These are phyloP conservation scores for Fundulus diaphanus DNA, from an alignment of 2,797 vertebrate genomes.

Conservation along the genomic window DNA sequence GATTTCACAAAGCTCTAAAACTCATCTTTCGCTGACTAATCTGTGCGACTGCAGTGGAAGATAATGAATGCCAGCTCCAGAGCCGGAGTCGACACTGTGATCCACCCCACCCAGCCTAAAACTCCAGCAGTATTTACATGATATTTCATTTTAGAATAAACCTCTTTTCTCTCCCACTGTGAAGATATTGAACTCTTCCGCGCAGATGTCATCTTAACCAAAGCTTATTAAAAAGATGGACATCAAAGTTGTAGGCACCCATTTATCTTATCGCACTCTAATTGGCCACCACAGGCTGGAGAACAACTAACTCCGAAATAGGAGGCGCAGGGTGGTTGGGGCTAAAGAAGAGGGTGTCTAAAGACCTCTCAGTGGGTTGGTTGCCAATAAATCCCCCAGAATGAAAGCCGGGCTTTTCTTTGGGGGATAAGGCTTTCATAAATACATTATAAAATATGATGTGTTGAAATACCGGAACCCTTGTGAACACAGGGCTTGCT, in stretches of 20 bases:
- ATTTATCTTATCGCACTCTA: constrained; percentile 81
- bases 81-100: constrained; percentile 68
- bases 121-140: constrained; percentile 81
- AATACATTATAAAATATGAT: constrained; percentile 79
- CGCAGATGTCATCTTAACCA: constrained; percentile 84
- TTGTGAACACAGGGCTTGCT: constrained; percentile 57
- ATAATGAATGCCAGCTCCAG: constrained; percentile 74
- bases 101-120: constrained; percentile 73
- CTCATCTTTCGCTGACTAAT: constrained; percentile 78
- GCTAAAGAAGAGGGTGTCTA: constrained; percentile 73
- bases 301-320: constrained; percentile 80
- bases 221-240: constrained; percentile 87
- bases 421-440: constrained; percentile 70
- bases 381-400: constrained; percentile 79
- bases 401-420: constrained; percentile 72
- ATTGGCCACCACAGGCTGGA: constrained; percentile 82
- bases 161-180: constrained; percentile 81
- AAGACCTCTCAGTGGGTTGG: constrained; percentile 80
- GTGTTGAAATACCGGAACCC: constrained; percentile 72
- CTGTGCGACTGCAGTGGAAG: constrained; percentile 73
- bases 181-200: constrained; percentile 83
- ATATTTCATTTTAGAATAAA: constrained; percentile 83
- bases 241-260: constrained; percentile 78
- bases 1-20: constrained; percentile 67
- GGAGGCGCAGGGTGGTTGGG: constrained; percentile 68